Percentiles rank a stretch among this genome's conserved stretches.
Evolutionary conservation across 1,140 invertebrate species (phyloP).

Genomic region (Halictus rubicundus): DNA sequence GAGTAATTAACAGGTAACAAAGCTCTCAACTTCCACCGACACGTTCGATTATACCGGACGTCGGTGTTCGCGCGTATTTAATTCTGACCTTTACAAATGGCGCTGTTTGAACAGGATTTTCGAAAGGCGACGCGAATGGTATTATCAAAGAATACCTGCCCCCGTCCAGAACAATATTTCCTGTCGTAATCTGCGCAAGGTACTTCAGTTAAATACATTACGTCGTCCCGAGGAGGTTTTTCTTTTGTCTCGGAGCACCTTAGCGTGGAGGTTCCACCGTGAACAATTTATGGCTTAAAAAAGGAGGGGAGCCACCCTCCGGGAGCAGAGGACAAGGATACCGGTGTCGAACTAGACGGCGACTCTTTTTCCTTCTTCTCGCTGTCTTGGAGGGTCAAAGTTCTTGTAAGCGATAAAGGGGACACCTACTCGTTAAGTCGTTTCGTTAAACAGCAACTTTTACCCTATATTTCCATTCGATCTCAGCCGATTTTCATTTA

Average conservation of each 20-base stretch:
- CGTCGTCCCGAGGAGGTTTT: slow-evolving; percentile 70
- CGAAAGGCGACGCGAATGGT: slow-evolving; percentile 5
- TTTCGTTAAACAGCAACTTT: slow-evolving; percentile 62
- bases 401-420: slow-evolving; percentile 81
- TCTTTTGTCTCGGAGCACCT: slow-evolving; percentile 77
- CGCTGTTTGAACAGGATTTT: slow-evolving; percentile 26
- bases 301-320: slow-evolving; percentile 57
- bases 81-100: slow-evolving; percentile 9
- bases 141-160: slow-evolving; percentile 47
- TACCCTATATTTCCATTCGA: no score
- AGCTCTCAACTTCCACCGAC: background rate
- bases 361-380: slow-evolving; percentile 41
- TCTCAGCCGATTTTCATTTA: no score
- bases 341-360: slow-evolving; percentile 68
- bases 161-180: slow-evolving; percentile 73
- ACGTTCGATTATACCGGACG: background rate
- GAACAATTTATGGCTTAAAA: slow-evolving; percentile 77
- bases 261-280: slow-evolving; percentile 65
- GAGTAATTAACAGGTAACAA: background rate
- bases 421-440: slow-evolving; percentile 80
- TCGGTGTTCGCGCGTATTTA: background rate
- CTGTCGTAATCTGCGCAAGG: slow-evolving; percentile 72
- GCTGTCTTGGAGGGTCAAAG: slow-evolving; percentile 73
- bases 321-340: slow-evolving; percentile 64
- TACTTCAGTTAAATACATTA: slow-evolving; percentile 79